Evolutionary conservation across 2,888 invertebrate genomes (phyloP).

Genomic region (Sycophila texana): DNA sequence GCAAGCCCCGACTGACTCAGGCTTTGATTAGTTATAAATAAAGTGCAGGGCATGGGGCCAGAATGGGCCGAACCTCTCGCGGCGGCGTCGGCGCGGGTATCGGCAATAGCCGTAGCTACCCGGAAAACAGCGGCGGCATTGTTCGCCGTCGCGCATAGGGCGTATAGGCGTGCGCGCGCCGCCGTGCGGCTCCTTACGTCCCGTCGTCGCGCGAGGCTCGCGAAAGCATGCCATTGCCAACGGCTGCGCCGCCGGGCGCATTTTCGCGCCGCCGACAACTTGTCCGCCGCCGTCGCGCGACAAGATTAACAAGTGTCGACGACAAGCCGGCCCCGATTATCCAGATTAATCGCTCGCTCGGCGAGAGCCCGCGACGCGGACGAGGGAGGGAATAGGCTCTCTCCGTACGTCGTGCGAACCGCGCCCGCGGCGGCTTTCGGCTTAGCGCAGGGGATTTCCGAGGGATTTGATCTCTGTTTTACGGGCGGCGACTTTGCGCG

Average conservation of each 20-base stretch:
- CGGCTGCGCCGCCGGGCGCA: neutral
- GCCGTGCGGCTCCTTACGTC: neutral
- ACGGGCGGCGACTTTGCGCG: too few species aligned
- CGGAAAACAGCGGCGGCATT: constrained; percentile 17
- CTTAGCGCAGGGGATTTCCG: too few species aligned
- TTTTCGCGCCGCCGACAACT: constrained; percentile 21
- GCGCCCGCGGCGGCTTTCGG: too few species aligned
- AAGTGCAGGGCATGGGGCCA: constrained; percentile 66
- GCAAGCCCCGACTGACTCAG: constrained; percentile 48
- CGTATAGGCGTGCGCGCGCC: neutral
- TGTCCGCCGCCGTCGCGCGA: constrained; percentile 13
- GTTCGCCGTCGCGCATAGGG: neutral
- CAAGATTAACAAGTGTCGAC: constrained; percentile 35
- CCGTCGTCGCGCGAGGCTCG: neutral
- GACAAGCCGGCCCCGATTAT: neutral
- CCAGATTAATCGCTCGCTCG: neutral
- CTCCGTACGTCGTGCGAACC: too few species aligned
- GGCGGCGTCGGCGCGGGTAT: neutral
- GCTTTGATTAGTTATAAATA: constrained; percentile 74
- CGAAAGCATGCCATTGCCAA: constrained; percentile 22
- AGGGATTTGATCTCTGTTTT: too few species aligned
- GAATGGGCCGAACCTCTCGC: constrained; percentile 59
- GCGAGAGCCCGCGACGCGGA: neutral
- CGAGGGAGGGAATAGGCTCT: too few species aligned
- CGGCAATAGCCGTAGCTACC: neutral